phyloP scores from a whole-genome alignment of 1,140 invertebrate genomes.

The Trissolcus basalis region DNA sequence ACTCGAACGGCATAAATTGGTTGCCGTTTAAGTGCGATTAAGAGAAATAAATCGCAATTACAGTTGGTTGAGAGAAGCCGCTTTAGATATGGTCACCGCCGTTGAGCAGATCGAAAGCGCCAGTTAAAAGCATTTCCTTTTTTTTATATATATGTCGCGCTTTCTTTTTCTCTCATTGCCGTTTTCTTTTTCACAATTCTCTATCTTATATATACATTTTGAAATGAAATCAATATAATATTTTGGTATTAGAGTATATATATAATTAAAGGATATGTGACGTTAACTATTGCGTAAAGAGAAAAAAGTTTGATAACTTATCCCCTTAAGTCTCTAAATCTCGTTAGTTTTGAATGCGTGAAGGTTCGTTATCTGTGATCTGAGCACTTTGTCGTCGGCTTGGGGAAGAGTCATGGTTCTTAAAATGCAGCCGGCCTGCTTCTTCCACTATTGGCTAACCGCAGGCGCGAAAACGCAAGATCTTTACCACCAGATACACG shows the following conservation, averaged over 20 bases:
- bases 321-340: conserved; percentile 47
- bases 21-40: conserved; percentile 69
- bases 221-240: too few relatives aligned
- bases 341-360: conserved; percentile 51
- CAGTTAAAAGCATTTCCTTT: conserved; percentile 20
- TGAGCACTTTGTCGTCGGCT: conserved; percentile 49
- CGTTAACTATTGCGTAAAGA: too few relatives aligned
- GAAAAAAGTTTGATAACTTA: conserved; percentile 34
- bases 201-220: too few relatives aligned
- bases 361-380: conserved; percentile 53
- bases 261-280: too few relatives aligned
- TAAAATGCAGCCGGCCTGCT: conserved; percentile 53
- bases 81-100: conserved; percentile 44
- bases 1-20: conserved; percentile 69
- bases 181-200: too few relatives aligned
- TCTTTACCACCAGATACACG: conserved; percentile 57
- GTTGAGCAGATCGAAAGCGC: conserved; percentile 32
- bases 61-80: conserved; percentile 53
- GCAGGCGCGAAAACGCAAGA: conserved; percentile 55
- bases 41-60: conserved; percentile 73
- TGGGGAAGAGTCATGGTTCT: conserved; percentile 46
- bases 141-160: conserved; percentile 23
- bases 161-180: neutral
- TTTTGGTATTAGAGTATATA: too few relatives aligned
- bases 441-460: conserved; percentile 36